A percentile compares a stretch with the other conserved stretches of the same genome.
phyloP scores from a whole-genome alignment of 2,888 invertebrate species.

The Aleiodes alternator region DNA sequence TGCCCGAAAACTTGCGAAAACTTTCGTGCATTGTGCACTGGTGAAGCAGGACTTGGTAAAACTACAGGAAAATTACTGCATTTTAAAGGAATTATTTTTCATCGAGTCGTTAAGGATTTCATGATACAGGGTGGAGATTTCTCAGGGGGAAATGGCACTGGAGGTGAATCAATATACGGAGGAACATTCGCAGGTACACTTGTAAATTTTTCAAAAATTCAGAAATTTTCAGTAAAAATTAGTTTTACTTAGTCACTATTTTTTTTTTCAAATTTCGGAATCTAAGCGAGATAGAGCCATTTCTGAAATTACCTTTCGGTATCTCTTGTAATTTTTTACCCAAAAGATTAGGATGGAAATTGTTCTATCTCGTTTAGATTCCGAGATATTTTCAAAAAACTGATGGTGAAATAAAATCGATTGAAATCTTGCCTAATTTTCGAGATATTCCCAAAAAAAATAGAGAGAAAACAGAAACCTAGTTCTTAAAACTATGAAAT shows the following conservation, averaged over 20 bases:
- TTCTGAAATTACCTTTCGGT: too few relatives aligned
- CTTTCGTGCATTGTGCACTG: constrained; percentile 94
- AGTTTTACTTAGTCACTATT: too few relatives aligned
- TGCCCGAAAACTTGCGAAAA: constrained; percentile 96
- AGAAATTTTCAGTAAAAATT: background rate
- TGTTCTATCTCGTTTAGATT: too few relatives aligned
- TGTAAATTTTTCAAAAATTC: background rate
- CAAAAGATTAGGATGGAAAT: too few relatives aligned
- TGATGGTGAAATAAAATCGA: constrained; percentile 3
- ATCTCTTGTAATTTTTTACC: too few relatives aligned
- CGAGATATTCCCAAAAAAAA: constrained; percentile 2
- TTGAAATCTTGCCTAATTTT: background rate
- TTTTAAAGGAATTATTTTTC: constrained; percentile 93
- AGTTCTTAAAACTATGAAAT: too few relatives aligned
- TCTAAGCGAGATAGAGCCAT: too few relatives aligned
- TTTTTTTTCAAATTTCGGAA: too few relatives aligned
- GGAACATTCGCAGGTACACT: constrained; percentile 93
- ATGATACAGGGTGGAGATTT: constrained; percentile 97
- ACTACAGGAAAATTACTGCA: constrained; percentile 89
- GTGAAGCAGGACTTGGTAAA: constrained; percentile 91
- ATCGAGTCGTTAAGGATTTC: constrained; percentile 97
- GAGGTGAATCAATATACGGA: constrained; percentile 98
- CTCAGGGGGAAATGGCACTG: constrained; percentile 95
- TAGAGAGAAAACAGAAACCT: too few relatives aligned
- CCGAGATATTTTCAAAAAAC: too few relatives aligned